Evolutionary conservation across 1,140 invertebrate species (phyloP).

Genomic region (Drosophila nigromelanica): DNA sequence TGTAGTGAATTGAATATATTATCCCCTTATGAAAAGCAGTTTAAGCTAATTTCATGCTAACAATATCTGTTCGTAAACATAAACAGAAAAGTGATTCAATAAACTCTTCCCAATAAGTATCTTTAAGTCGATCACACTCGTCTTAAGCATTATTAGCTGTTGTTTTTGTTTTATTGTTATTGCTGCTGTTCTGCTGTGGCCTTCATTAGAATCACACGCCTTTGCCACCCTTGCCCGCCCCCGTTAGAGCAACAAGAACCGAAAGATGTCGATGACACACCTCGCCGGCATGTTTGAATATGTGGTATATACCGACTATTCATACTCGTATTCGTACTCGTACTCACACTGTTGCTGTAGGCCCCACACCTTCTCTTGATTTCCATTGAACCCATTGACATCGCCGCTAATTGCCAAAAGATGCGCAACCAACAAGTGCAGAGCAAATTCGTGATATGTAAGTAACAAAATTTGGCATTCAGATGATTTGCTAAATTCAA

Average conservation of each 20-base stretch:
- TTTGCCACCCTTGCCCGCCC: constrained; percentile 8
- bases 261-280: constrained; percentile 72
- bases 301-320: constrained; percentile 25
- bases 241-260: constrained; percentile 22
- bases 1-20: too few relatives aligned
- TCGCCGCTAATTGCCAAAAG: constrained; percentile 72
- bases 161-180: constrained; percentile 5
- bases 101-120: neutral
- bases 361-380: constrained; percentile 67
- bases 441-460: constrained; percentile 70
- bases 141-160: neutral
- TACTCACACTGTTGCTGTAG: constrained; percentile 42
- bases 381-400: constrained; percentile 75
- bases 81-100: too few relatives aligned
- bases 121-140: neutral
- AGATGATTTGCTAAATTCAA: neutral
- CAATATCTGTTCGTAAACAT: too few relatives aligned
- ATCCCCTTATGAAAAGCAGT: too few relatives aligned
- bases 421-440: constrained; percentile 51
- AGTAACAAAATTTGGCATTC: constrained; percentile 54
- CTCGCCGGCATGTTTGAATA: constrained; percentile 35
- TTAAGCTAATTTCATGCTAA: neutral
- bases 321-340: constrained; percentile 10
- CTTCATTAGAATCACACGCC: constrained; percentile 68
- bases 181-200: constrained; percentile 32